Conservation (phyloP, 2,113 vertebrate genomes). For the Macquaria australasica region DNA sequence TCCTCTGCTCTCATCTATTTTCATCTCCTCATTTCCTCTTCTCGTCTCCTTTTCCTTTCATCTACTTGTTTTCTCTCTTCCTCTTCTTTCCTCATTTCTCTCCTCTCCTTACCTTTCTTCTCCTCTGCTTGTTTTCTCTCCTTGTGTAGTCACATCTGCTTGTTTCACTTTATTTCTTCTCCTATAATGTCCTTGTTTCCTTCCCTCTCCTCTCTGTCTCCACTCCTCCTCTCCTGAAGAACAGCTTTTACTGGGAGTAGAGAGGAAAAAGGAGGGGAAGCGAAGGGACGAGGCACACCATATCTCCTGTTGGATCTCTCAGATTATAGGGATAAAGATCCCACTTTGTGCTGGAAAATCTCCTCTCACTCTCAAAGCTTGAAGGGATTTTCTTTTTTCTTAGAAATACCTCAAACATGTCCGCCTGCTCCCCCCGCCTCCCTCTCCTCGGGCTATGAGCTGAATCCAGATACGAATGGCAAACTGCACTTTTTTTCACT, state of each 20-base stretch:
- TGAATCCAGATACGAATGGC: constrained; percentile 37
- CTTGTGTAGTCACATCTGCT: not conserved
- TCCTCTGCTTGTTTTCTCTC: too few species aligned
- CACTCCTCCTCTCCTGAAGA: not conserved
- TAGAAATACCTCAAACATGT: constrained; percentile 53
- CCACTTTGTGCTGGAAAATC: constrained; percentile 65
- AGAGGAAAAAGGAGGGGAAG: not conserved
- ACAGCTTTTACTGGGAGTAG: constrained; percentile 17
- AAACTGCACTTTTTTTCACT: not conserved
- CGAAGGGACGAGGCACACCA: not conserved
- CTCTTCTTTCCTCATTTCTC: not conserved
- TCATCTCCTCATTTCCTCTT: not conserved
- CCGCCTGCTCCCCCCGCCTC: not conserved
- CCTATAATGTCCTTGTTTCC: not conserved
- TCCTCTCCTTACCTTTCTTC: accelerated
- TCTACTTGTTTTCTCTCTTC: not conserved
- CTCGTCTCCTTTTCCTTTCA: too few species aligned
- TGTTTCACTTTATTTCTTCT: not conserved
- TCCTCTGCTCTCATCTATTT: not conserved
- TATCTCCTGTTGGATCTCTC: constrained; percentile 57
- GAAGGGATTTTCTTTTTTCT: constrained; percentile 52
- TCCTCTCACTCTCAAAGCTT: constrained; percentile 50
- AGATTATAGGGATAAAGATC: constrained; percentile 62
- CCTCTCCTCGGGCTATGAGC: constrained; percentile 21
- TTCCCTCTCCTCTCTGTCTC: too few species aligned